Evolutionary conservation across 2,888 invertebrate species (phyloP).

Genomic region (Eupelmus urozonus): DNA sequence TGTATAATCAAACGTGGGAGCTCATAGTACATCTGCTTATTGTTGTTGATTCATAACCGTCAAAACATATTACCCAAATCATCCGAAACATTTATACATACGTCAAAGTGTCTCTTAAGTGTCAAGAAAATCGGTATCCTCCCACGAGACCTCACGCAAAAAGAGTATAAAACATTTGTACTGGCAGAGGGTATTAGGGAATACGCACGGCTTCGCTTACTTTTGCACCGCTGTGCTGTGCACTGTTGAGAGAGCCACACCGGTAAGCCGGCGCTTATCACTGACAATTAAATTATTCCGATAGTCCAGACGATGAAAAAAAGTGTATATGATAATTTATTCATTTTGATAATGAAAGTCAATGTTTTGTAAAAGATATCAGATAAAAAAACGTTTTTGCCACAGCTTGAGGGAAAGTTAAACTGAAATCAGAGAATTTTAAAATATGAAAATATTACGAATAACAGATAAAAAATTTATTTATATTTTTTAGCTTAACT

Average conservation of each 20-base stretch:
- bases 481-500: no score
- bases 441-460: constrained; percentile 1
- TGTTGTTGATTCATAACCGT: constrained; percentile 54
- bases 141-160: no score
- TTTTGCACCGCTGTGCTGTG: constrained; percentile 67
- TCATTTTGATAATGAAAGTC: neutral
- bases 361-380: neutral
- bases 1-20: constrained; percentile 50
- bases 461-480: no score
- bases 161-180: constrained; percentile 58
- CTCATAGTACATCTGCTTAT: constrained; percentile 56
- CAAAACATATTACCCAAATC: constrained; percentile 50
- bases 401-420: neutral
- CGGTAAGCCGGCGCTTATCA: constrained; percentile 68
- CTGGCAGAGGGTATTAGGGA: constrained; percentile 70
- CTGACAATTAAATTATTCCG: constrained; percentile 33
- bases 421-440: neutral
- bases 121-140: constrained; percentile 52
- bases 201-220: constrained; percentile 71
- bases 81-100: constrained; percentile 52
- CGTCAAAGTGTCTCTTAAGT: constrained; percentile 45
- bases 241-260: constrained; percentile 62
- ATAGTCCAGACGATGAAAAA: neutral
- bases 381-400: neutral
- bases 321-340: no score